Conservation (phyloP, 2,888 invertebrate genomes). For the Drosophila formosana region DNA sequence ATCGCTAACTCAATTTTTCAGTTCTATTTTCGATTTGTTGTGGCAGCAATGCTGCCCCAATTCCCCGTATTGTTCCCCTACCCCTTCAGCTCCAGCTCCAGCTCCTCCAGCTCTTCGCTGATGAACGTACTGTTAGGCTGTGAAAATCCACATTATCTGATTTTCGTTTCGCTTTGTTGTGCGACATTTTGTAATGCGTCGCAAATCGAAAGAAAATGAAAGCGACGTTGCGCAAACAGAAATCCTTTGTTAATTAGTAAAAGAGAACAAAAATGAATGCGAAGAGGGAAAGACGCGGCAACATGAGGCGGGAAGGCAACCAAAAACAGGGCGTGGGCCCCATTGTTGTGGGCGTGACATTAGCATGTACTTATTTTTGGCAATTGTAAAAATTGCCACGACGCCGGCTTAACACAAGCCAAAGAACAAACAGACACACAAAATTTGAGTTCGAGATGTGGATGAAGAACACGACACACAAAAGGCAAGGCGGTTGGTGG, state of each 20-base stretch:
- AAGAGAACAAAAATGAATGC: conserved; percentile 20
- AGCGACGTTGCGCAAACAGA: conserved; percentile 62
- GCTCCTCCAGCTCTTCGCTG: not conserved
- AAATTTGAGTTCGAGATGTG: conserved; percentile 22
- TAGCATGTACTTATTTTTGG: conserved; percentile 62
- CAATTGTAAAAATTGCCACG: conserved; percentile 61
- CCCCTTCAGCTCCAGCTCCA: not conserved
- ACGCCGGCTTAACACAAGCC: conserved; percentile 39
- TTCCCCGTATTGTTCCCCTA: not conserved
- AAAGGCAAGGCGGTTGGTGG: too few relatives aligned
- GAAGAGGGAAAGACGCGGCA: conserved; percentile 8
- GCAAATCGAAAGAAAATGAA: conserved; percentile 70
- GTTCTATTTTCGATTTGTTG: conserved; percentile 46
- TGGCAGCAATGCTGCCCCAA: not conserved
- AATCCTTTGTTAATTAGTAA: conserved; percentile 74
- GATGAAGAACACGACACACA: conserved; percentile 4
- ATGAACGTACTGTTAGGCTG: conserved; percentile 27
- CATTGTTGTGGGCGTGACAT: conserved; percentile 45
- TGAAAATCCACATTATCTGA: conserved; percentile 67
- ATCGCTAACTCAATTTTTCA: conserved; percentile 69
- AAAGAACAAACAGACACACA: conserved; percentile 53
- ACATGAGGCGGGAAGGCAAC: conserved; percentile 4
- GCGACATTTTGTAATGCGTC: conserved; percentile 71
- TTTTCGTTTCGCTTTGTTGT: conserved; percentile 54
- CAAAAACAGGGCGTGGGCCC: conserved; percentile 12